Base-by-base conservation (phyloP, 2,888 invertebrate genomes). In the Cataglyphis livida region DNA sequence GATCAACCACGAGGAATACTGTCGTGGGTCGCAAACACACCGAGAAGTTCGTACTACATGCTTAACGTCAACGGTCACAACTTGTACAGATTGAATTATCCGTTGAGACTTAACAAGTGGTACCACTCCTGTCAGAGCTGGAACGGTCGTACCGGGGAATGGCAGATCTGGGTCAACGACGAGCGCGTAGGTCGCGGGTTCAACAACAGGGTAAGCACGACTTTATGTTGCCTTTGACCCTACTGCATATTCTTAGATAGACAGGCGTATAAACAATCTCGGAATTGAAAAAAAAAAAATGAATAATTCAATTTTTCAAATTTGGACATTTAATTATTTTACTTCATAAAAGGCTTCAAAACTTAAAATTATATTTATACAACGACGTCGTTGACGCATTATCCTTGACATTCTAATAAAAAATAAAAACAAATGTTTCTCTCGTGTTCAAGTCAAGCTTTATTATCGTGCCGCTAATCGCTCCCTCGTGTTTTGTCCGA, bases 111-210 rank as follows among this genome's bases (percentile, higher is more conserved):
- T 92, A 96, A 96, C 93, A 96, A 96, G 94, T 98, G 98, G 98
- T 98, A 98, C 95, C 98, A 98, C 94, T 97, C 97, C 73, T 98
- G 98, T 92, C 97, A 97, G 91, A 98, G 98, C 76, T 98, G 98
- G 98, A 98, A 98, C 94, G 98, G 98, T 25, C 97, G 97, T 93
- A 98, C 98, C 9, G 98, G 98, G 70, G 98, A 98, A 95, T 98
- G 98, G 98, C 98, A 98, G 95, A 96, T 98, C 89, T 98, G 98
- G 98, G 96, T 98, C 85, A 97, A 98, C 93, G 97, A 97, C 28
- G 98, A 98, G 94, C 96, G 98, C 88, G 97, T 98, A 73, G 98
- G 98, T 87, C 96, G 98, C 92, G 98, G 98, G 84, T 98, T 97
- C 94, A 97, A 98, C 95, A 98, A 98, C 94, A 96, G 98, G 95